A percentile compares a stretch with the other conserved stretches of the same genome.
These are phyloP conservation scores for Chlorocebus sabaeus DNA, from an alignment of 2,113 vertebrate genomes.

Conservation along the genomic window DNA sequence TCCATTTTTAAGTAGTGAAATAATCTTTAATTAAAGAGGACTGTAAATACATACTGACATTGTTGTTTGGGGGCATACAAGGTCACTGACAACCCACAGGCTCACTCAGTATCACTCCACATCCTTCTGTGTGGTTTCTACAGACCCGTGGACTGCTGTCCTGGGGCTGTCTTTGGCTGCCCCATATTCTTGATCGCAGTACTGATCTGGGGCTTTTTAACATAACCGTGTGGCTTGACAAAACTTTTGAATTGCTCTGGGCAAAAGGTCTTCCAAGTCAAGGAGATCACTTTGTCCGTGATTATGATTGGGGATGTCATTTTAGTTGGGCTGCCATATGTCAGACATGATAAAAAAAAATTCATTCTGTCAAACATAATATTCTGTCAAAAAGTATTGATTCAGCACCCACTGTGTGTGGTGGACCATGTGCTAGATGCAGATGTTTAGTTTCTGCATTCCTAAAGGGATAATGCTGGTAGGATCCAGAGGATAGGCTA, in stretches of 20 bases:
- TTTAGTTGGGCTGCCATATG: not conserved
- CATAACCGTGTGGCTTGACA: not conserved
- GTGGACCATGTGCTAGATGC: not conserved
- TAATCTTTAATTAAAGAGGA: constrained; percentile 42
- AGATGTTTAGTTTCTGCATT: not conserved
- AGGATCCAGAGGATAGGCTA: not conserved
- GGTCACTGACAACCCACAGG: not conserved
- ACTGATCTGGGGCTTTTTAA: not conserved
- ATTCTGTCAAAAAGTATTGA: not conserved
- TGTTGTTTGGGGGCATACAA: not conserved
- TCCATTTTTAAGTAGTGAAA: not conserved
- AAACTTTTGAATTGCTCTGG: not conserved
- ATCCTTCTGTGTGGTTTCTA: not conserved
- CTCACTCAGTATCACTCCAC: not conserved
- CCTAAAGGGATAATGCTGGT: not conserved
- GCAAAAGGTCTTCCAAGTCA: not conserved
- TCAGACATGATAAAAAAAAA: not conserved
- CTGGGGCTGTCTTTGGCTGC: too few relatives aligned
- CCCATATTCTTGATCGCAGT: not conserved
- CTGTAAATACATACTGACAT: not conserved
- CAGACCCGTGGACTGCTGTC: not conserved
- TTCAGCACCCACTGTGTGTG: not conserved
- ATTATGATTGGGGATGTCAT: not conserved
- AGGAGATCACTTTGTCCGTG: not conserved
- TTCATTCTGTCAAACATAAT: not conserved